A percentile compares a stretch with the other conserved stretches of the same genome.
Evolutionary conservation across 2,888 invertebrate genomes (phyloP).

Genomic region (Panzeria rudis): DNA sequence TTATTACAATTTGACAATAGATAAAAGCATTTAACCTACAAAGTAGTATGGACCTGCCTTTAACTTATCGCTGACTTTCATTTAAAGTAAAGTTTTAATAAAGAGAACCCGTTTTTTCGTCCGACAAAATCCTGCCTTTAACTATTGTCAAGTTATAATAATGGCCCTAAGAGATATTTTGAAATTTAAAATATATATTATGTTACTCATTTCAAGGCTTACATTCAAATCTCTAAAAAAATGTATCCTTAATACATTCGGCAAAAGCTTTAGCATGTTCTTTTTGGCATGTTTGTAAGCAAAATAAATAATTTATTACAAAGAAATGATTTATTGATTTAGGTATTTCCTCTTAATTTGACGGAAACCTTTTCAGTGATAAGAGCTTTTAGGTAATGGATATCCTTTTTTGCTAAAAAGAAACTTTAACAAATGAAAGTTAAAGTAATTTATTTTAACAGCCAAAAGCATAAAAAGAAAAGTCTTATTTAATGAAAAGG

Average conservation of each 20-base stretch:
- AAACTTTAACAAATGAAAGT: background rate
- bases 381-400: background rate
- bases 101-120: no score
- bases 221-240: background rate
- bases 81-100: no score
- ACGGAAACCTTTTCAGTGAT: background rate
- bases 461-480: background rate
- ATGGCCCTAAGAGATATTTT: no score
- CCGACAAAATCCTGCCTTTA: no score
- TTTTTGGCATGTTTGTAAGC: background rate
- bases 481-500: slow-evolving; percentile 32
- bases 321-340: background rate
- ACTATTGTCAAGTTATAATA: no score
- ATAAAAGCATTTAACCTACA: no score
- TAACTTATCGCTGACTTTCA: no score
- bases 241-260: background rate
- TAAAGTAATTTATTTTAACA: slow-evolving; percentile 33
- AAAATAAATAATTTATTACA: background rate
- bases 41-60: no score
- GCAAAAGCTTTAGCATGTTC: background rate
- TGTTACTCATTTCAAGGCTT: background rate
- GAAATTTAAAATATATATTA: no score
- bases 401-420: background rate
- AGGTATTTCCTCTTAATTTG: background rate
- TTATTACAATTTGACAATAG: no score